Conservation (phyloP, 2,113 vertebrate genomes). For the Atherinomorus stipes region DNA sequence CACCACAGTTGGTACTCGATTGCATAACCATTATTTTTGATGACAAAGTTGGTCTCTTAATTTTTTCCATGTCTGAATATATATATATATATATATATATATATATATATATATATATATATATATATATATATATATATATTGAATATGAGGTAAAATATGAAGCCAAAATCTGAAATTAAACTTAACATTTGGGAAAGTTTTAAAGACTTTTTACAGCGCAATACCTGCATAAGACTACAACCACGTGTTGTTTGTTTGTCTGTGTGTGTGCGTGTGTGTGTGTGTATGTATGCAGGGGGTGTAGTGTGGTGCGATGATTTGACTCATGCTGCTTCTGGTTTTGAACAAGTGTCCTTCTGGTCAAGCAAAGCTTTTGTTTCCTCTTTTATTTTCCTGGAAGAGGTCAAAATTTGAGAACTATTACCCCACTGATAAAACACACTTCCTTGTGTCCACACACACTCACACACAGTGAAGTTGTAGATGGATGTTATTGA, state of each 20-base stretch:
- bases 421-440: constrained; percentile 33
- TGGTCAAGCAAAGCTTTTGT: constrained; percentile 41
- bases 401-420: constrained; percentile 44
- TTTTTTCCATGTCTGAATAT: too few relatives aligned
- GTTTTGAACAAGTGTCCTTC: constrained; percentile 53
- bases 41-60: too few relatives aligned
- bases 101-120: too few relatives aligned
- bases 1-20: too few relatives aligned
- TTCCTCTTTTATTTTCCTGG: neutral
- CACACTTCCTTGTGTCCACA: neutral
- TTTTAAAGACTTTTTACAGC: too few relatives aligned
- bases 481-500: constrained; percentile 53
- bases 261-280: constrained; percentile 17
- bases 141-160: too few relatives aligned
- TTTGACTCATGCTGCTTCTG: constrained; percentile 50
- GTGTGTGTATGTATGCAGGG: constrained; percentile 26
- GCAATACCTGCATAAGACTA: constrained; percentile 13
- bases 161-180: too few relatives aligned
- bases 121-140: too few relatives aligned
- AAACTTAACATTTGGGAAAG: too few relatives aligned
- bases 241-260: constrained; percentile 6
- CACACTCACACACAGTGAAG: constrained; percentile 23
- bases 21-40: too few relatives aligned
- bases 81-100: too few relatives aligned
- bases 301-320: constrained; percentile 46